phyloP scores from a whole-genome alignment of 2,888 invertebrate genomes.

The Stictocephala bisonia region DNA sequence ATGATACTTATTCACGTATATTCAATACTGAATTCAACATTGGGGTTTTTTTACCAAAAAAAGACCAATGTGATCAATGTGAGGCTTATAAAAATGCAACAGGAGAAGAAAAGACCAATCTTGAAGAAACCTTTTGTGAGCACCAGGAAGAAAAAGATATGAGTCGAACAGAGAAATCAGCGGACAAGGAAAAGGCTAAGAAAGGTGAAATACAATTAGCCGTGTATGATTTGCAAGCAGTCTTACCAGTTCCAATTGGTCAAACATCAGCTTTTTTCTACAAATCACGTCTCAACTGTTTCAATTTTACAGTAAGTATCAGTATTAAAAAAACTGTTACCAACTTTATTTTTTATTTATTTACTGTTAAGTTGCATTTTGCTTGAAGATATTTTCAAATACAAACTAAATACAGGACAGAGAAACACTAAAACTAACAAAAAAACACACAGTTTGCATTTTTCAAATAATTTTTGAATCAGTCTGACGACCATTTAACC shows the following conservation, averaged over 20 bases:
- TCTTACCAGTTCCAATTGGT: constrained; percentile 59
- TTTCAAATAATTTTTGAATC: neutral
- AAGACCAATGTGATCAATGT: constrained; percentile 60
- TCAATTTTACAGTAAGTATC: constrained; percentile 49
- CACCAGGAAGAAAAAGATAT: constrained; percentile 53
- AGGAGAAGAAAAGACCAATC: constrained; percentile 53
- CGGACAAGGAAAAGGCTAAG: constrained; percentile 56
- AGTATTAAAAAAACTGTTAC: neutral
- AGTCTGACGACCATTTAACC: no score
- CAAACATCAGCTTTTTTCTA: constrained; percentile 60
- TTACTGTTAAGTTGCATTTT: constrained; percentile 15
- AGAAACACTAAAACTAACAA: neutral
- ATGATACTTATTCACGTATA: constrained; percentile 58
- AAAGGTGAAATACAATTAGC: constrained; percentile 54
- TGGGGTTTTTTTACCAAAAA: constrained; percentile 58
- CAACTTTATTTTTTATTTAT: no score
- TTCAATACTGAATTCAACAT: constrained; percentile 61
- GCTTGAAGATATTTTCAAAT: constrained; percentile 14
- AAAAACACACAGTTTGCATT: neutral
- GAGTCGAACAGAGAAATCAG: constrained; percentile 55
- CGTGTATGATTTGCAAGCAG: constrained; percentile 61
- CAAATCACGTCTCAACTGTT: constrained; percentile 47
- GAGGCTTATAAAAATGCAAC: constrained; percentile 57
- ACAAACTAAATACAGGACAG: neutral
- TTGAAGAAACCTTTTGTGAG: constrained; percentile 53